A percentile compares a stretch with the other conserved stretches of the same genome.
Conservation (phyloP, 2,113 vertebrate genomes). For the Mus spicilegus region DNA sequence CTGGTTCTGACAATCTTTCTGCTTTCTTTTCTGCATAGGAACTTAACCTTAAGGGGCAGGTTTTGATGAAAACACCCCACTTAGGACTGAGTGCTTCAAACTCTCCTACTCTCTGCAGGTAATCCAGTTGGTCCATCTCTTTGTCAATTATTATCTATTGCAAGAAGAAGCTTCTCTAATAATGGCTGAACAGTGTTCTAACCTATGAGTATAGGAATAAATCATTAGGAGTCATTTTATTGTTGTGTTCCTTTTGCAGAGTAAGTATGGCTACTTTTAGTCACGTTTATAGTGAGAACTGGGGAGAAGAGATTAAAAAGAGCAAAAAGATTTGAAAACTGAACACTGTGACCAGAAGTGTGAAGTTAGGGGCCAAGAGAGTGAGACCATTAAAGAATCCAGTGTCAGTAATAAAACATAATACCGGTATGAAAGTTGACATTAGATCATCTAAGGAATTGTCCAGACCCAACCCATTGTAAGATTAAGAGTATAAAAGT, state of each 20-base stretch:
- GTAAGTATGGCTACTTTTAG: not conserved
- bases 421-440: not conserved
- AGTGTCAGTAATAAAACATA: not conserved
- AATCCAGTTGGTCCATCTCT: not conserved
- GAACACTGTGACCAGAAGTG: not conserved
- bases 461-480: no score
- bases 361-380: not conserved
- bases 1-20: not conserved
- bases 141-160: not conserved
- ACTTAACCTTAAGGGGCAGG: not conserved
- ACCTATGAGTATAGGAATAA: not conserved
- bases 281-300: not conserved
- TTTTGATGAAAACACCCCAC: not conserved
- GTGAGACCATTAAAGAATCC: not conserved
- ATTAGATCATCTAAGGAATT: not conserved
- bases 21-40: not conserved
- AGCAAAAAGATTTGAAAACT: not conserved
- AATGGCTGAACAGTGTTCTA: not conserved
- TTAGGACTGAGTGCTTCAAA: not conserved
- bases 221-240: not conserved
- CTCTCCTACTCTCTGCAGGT: not conserved
- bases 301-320: not conserved
- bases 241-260: not conserved
- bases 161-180: not conserved
- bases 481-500: not conserved